These are phyloP conservation scores for Megathymus violae DNA, from an alignment of 1,140 invertebrate species.

Conservation along the genomic window DNA sequence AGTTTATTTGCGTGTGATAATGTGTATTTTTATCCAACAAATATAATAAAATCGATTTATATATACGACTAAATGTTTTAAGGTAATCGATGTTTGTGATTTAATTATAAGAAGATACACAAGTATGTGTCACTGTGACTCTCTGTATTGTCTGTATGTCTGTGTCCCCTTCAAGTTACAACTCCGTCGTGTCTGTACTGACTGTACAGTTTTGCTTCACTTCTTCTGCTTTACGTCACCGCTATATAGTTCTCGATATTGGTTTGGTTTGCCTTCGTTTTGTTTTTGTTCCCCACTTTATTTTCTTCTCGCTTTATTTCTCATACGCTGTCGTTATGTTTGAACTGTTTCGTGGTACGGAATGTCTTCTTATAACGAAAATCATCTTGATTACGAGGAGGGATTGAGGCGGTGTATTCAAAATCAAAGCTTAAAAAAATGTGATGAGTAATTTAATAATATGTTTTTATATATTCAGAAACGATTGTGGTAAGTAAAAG, in stretches of 20 bases:
- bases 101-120: constrained; percentile 76
- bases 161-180: constrained; percentile 41
- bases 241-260: constrained; percentile 39
- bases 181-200: constrained; percentile 41
- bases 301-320: constrained; percentile 48
- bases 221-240: constrained; percentile 55
- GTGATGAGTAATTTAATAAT: too few relatives aligned
- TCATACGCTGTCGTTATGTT: constrained; percentile 48
- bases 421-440: too few relatives aligned
- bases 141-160: constrained; percentile 51
- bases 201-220: constrained; percentile 44
- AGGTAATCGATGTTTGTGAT: constrained; percentile 21
- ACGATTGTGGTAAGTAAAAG: background rate
- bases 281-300: constrained; percentile 38
- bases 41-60: too few relatives aligned
- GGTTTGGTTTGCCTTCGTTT: constrained; percentile 44
- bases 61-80: background rate
- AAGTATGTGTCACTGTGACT: constrained; percentile 66
- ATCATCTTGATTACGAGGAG: constrained; percentile 38
- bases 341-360: constrained; percentile 46
- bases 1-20: constrained; percentile 50
- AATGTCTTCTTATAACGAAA: constrained; percentile 56
- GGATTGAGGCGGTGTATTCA: constrained; percentile 54
- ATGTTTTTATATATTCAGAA: background rate
- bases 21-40: too few relatives aligned